Base-by-base conservation (phyloP, 2,888 invertebrate genomes). In the Drosophila greeni region DNA sequence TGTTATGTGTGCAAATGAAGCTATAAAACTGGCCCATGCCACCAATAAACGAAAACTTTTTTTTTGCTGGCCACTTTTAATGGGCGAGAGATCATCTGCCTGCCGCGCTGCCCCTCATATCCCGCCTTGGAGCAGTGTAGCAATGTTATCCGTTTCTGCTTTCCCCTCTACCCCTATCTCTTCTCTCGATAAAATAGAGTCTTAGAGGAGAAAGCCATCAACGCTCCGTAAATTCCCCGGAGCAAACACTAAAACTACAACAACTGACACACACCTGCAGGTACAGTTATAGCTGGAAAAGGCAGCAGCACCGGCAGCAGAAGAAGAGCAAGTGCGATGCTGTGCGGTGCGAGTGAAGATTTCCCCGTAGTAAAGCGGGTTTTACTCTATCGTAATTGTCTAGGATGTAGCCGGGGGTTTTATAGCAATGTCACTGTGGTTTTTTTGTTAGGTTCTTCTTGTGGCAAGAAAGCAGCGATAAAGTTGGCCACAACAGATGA, bases 11-110 rank as follows among this genome's bases (percentile, higher is more conserved):
- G 70, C 73, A 79, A 83, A 79, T 81, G 74, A 81, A 81, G 78
- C 84, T 72, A 78, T 83, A 83, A 78, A 76, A 74, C 52, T 82
- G 76, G 74, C 75, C 80, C 82, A 74, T 75, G 72, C 72, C 76
- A 58, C 74, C 66, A 67, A 72, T 75, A 77, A 76, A 75, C 66
- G 60, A 64, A 72, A 75, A 75, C 45, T 59, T 43, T 42, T 39
- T n/a, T n/a, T 66, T 48, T 47, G 34, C 42, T 76, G 64, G 76
- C 66, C 62, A 55, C 68, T 75, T 77, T 77, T 81, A 78, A 78
- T 67, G 52, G 60, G 18, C 68, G 9, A 65, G 31, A 65, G 40
- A 68, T 65, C 48, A 31, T 34, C 67, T 56, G 24, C 24, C 40
- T 26, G 24, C 29, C 9, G n/a, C 26, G 5, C 2, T 23, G n/a